Percentiles rank a stretch among this genome's conserved stretches.
Conservation (phyloP, 2,888 invertebrate genomes). For the Spisula subtruncata region DNA sequence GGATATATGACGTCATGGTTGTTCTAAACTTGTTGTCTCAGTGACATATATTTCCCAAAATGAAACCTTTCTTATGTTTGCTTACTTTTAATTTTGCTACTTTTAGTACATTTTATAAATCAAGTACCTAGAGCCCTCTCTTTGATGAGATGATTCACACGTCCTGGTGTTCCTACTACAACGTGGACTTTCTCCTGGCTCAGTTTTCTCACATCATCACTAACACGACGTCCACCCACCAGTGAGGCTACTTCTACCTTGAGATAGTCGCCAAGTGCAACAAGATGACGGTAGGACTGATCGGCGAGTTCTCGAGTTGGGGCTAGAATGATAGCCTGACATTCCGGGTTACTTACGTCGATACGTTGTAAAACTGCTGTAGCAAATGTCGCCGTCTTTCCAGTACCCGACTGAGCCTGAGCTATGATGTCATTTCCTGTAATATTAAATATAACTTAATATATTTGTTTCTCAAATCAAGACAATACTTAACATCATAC, state of each 20-base stretch:
- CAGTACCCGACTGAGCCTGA: slow-evolving; percentile 99
- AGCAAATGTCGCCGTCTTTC: slow-evolving; percentile 99
- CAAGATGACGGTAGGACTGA: slow-evolving; percentile 94
- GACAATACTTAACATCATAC: too few relatives aligned
- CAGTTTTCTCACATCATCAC: slow-evolving; percentile 97
- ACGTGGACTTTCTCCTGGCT: slow-evolving; percentile 96
- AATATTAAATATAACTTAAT: not conserved
- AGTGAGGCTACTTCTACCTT: slow-evolving; percentile 98
- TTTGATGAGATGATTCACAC: slow-evolving; percentile 98
- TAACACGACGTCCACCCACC: slow-evolving; percentile 99
- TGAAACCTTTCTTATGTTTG: too few relatives aligned
- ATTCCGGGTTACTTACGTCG: slow-evolving; percentile 94
- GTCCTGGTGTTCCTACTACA: slow-evolving; percentile 99
- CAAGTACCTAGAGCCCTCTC: slow-evolving; percentile 93
- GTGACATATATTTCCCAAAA: too few relatives aligned
- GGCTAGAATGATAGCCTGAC: slow-evolving; percentile 98
- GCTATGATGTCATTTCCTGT: slow-evolving; percentile 98
- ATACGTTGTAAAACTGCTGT: slow-evolving; percentile 99
- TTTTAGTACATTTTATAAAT: too few relatives aligned
- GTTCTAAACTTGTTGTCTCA: too few relatives aligned
- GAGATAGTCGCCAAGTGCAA: slow-evolving; percentile 99
- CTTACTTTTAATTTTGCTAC: too few relatives aligned
- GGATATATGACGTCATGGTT: too few relatives aligned
- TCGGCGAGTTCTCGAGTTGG: slow-evolving; percentile 94
- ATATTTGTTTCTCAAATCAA: too few relatives aligned